phyloP scores from a whole-genome alignment of 1,140 invertebrate genomes.

The Anagrus nilaparvatae region DNA sequence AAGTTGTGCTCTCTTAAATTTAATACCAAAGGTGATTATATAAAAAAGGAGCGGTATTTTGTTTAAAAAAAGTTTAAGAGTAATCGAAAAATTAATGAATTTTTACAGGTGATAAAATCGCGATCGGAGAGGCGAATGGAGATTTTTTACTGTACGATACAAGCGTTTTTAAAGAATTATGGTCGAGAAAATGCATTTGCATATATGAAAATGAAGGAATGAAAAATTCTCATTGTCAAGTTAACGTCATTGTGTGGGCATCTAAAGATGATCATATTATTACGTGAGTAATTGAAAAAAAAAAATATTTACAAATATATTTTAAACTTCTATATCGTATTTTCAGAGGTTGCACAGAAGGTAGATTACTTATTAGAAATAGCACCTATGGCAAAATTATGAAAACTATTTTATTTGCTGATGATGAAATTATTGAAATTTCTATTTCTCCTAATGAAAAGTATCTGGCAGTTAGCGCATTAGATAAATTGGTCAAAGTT shows the following conservation, averaged over 20 bases:
- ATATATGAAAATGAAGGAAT: not conserved
- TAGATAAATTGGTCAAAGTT: slow-evolving; percentile 18
- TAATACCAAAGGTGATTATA: slow-evolving; percentile 20
- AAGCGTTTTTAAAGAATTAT: not conserved
- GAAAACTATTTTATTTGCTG: too few species aligned
- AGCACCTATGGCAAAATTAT: too few species aligned
- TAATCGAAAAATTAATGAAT: not conserved
- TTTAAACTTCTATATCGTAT: not conserved
- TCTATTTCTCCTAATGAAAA: slow-evolving; percentile 22
- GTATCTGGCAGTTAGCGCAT: slow-evolving; percentile 16
- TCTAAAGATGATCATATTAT: slow-evolving; percentile 18
- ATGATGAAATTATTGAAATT: slow-evolving; percentile 15
- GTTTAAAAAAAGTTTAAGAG: not conserved
- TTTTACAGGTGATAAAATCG: not conserved
- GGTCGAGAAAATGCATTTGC: not conserved
- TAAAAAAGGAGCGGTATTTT: too few species aligned
- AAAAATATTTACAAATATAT: not conserved
- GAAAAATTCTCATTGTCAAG: slow-evolving; percentile 10
- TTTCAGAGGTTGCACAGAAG: too few species aligned
- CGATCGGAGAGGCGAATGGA: slow-evolving; percentile 2
- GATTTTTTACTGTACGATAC: slow-evolving; percentile 2
- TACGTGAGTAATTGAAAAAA: slow-evolving; percentile 16
- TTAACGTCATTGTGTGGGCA: slow-evolving; percentile 20
- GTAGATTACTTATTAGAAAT: too few species aligned
- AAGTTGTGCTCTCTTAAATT: slow-evolving; percentile 20